phyloP scores from a whole-genome alignment of 2,113 vertebrate genomes.

The Hemichromis elongatus region DNA sequence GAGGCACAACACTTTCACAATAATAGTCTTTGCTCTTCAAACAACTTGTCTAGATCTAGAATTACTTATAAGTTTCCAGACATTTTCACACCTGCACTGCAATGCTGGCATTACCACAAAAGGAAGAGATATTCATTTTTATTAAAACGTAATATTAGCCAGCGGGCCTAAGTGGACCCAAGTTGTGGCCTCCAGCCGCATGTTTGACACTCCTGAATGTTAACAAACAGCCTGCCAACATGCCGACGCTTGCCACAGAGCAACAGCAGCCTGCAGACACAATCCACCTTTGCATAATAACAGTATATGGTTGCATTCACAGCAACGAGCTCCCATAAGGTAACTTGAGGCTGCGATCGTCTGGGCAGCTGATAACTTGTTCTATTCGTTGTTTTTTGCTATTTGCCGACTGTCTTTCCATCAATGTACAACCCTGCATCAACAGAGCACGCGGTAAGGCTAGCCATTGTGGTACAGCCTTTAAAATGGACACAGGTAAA shows the following conservation, averaged over 20 bases:
- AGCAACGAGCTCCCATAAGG: not conserved
- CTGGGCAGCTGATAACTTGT: not conserved
- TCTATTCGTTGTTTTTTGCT: not conserved
- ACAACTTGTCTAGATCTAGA: not conserved
- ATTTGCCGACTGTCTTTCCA: not conserved
- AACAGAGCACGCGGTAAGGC: not conserved
- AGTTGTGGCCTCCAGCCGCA: not conserved
- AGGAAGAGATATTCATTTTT: not conserved
- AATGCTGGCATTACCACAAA: not conserved
- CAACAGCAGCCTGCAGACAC: not conserved
- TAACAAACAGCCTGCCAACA: not conserved
- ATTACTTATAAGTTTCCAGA: not conserved
- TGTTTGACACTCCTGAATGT: not conserved
- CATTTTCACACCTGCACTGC: not conserved
- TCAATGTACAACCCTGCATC: not conserved
- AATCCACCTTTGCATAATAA: not conserved
- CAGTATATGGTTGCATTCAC: not conserved
- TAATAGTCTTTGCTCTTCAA: not conserved
- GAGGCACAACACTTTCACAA: not conserved
- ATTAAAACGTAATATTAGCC: not conserved
- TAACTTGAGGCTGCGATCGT: not conserved
- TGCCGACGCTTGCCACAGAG: not conserved
- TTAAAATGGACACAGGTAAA: not conserved
- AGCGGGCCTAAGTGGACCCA: not conserved
- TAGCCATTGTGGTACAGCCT: not conserved